Evolutionary conservation across 2,113 vertebrate species (phyloP).

Genomic region (Pygoscelis adeliae): DNA sequence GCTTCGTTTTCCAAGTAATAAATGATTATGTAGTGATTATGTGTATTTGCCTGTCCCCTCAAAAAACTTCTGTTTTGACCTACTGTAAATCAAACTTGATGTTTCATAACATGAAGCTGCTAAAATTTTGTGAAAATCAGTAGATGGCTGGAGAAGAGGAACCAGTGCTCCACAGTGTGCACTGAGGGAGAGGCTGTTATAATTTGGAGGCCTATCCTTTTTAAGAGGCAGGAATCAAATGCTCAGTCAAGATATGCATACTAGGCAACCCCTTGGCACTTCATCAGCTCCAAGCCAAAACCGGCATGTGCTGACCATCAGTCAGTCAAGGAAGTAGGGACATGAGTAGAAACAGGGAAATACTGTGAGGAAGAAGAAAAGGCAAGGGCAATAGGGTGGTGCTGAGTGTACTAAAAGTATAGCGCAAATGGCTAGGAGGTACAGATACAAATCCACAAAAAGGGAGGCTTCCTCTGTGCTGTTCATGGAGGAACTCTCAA

Average conservation of each 20-base stretch:
- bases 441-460: not conserved
- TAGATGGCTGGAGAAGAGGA: not conserved
- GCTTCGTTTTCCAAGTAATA: not conserved
- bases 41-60: not conserved
- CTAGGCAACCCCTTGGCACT: not conserved
- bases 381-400: not conserved
- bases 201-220: not conserved
- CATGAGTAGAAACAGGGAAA: not conserved
- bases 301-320: accelerated
- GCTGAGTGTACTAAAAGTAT: not conserved
- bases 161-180: not conserved
- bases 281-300: not conserved
- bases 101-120: not conserved
- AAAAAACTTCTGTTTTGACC: not conserved
- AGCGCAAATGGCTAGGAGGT: not conserved
- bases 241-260: not conserved
- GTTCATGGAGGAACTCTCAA: not conserved
- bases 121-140: not conserved
- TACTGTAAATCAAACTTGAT: not conserved
- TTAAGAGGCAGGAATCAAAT: not conserved
- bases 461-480: not conserved
- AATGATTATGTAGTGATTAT: not conserved
- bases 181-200: accelerated
- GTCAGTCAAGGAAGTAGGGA: not conserved
- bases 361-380: not conserved